These are phyloP conservation scores for Aphelenchoides fujianensis DNA, from an alignment of 1,140 invertebrate species.

Conservation along the genomic window DNA sequence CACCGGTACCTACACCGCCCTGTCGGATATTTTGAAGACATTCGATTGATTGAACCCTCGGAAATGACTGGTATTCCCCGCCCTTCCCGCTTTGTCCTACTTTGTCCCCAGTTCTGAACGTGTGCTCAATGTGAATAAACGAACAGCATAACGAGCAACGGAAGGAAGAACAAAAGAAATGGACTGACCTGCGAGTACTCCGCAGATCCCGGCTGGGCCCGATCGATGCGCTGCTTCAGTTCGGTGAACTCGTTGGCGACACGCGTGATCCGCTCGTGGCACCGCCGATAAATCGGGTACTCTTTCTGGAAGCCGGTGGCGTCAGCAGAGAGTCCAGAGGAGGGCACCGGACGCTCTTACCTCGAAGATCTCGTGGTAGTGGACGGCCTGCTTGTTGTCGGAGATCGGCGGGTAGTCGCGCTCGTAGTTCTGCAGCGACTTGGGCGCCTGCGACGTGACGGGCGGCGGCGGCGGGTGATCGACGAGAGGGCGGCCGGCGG, in stretches of 20 bases:
- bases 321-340: not conserved
- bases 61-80: no score
- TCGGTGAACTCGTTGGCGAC: slow-evolving; percentile 11
- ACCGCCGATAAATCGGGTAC: slow-evolving; percentile 1
- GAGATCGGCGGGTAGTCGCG: not conserved
- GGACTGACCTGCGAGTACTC: slow-evolving; percentile 5
- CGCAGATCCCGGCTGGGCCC: not conserved
- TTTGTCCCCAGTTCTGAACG: no score
- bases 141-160: no score
- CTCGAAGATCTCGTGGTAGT: slow-evolving; percentile 13
- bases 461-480: no score
- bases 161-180: not conserved
- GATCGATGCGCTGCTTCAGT: slow-evolving; percentile 11
- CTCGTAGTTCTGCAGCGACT: not conserved
- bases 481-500: no score
- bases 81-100: no score
- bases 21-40: slow-evolving; percentile 20
- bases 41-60: no score
- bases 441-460: no score
- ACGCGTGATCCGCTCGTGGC: not conserved
- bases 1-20: slow-evolving; percentile 9
- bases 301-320: not conserved
- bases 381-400: slow-evolving; percentile 5
- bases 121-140: no score
- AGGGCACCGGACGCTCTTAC: not conserved